phyloP scores from a whole-genome alignment of 2,888 invertebrate species.

The Halocaridina rubra region DNA sequence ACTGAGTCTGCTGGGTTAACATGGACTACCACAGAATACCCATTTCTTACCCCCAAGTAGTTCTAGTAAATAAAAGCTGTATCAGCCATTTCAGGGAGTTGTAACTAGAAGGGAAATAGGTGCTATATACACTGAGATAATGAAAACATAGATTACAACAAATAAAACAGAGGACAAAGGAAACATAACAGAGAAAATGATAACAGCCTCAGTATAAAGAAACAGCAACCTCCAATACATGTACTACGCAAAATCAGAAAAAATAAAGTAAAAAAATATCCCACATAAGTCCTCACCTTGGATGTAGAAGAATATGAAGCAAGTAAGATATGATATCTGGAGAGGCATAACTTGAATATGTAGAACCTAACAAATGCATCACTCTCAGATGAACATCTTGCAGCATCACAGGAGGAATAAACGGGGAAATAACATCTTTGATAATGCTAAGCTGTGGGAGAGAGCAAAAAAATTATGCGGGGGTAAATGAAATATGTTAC shows the following conservation, averaged over 20 bases:
- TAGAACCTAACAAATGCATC: neutral
- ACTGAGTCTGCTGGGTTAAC: too few species aligned
- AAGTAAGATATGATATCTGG: constrained; percentile 12
- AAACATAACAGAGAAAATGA: neutral
- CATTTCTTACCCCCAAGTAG: too few species aligned
- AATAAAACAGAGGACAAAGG: neutral
- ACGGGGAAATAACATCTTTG: too few species aligned
- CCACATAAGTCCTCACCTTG: neutral
- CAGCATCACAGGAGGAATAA: constrained; percentile 26
- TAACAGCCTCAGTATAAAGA: neutral
- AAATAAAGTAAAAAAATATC: neutral
- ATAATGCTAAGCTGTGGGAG: too few species aligned
- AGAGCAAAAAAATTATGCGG: too few species aligned
- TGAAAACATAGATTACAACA: neutral
- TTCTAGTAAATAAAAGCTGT: too few species aligned
- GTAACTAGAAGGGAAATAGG: too few species aligned
- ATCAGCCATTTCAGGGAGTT: too few species aligned
- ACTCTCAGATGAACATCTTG: constrained; percentile 27
- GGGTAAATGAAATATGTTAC: too few species aligned
- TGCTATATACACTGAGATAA: too few species aligned
- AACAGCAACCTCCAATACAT: neutral
- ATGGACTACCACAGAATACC: too few species aligned
- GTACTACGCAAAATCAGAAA: neutral
- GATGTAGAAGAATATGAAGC: constrained; percentile 26
- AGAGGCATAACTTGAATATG: constrained; percentile 20